Conservation (phyloP, 2,797 vertebrate species). For the Paramormyrops hopkinsi region DNA sequence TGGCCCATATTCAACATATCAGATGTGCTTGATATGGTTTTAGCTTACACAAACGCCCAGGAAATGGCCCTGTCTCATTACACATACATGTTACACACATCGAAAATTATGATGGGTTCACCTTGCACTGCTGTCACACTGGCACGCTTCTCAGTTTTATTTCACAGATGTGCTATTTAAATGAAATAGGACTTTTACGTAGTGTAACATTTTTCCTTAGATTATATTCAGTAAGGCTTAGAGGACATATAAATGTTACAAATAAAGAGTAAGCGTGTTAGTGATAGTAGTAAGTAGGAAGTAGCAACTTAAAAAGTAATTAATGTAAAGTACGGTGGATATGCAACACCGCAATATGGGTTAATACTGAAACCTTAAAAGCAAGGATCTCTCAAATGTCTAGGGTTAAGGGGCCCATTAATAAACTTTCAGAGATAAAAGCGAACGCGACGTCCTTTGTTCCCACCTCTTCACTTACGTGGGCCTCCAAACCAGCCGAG, state of each 20-base stretch:
- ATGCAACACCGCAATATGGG: conserved; percentile 22
- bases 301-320: conserved; percentile 25
- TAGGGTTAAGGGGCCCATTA: conserved; percentile 49
- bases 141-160: neutral
- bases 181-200: neutral
- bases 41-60: neutral
- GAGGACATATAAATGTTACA: neutral
- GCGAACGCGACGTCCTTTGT: conserved; percentile 60
- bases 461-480: conserved; percentile 54
- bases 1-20: conserved; percentile 10
- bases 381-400: conserved; percentile 52
- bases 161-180: neutral
- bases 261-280: conserved; percentile 18
- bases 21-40: neutral
- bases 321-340: conserved; percentile 22
- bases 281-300: neutral
- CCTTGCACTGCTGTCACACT: neutral
- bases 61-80: neutral
- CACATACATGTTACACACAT: neutral
- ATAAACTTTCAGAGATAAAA: conserved; percentile 58
- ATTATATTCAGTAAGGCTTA: neutral
- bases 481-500: conserved; percentile 32
- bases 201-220: neutral
- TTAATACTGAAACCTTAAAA: conserved; percentile 9
- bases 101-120: neutral